Evolutionary conservation across 1,140 invertebrate species (phyloP), one percentile per base, ranked within the genome.

Genomic region (Drosophila tsacasi): DNA sequence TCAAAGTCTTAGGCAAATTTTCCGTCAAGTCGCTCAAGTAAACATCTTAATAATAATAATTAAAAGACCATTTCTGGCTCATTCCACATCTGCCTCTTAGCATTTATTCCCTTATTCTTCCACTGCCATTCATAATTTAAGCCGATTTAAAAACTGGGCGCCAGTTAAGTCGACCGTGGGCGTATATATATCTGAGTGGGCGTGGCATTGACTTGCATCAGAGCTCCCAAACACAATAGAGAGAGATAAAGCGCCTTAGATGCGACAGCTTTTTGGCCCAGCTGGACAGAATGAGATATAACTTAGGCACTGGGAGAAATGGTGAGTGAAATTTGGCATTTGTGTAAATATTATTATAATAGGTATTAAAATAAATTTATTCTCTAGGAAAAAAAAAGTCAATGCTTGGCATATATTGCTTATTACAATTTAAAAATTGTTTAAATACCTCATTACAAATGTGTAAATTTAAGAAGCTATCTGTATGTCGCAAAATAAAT

Each of bases 31-130:
- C 37, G 13, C 30, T 40, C 85, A 81, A 55, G 69, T 67, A 81
- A 86, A 86, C 82, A 85, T 71, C 74, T 81, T 86, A 82, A 79
- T 85, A 79, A 86, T 85, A 77, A 85, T 75, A 75, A 76, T 65
- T 71, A 35, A 50, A 47, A 84, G 75, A 72, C 75, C 79, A 71
- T 72, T 72, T 57, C 55, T 39, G 35, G 60, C 78, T 66, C 57
- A 66, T 68, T 64, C 66, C 50, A 68, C 67, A 66, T 81, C 66
- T 63, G 77, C 49, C 61, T 73, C 65, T 74, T 55, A 32, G 60
- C 55, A 32, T 44, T 27, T 58, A 50, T n/a, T 37, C 19, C n/a
- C 57, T 27, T 15, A 37, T 62, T 39, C 49, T 52, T 37, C 23
- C 23, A 10, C 17, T 37, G 30, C 49, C 49, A 71, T 74, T 75